These are phyloP conservation scores for Drosophila rufa DNA, from an alignment of 1,140 invertebrate genomes.

Conservation along the genomic window DNA sequence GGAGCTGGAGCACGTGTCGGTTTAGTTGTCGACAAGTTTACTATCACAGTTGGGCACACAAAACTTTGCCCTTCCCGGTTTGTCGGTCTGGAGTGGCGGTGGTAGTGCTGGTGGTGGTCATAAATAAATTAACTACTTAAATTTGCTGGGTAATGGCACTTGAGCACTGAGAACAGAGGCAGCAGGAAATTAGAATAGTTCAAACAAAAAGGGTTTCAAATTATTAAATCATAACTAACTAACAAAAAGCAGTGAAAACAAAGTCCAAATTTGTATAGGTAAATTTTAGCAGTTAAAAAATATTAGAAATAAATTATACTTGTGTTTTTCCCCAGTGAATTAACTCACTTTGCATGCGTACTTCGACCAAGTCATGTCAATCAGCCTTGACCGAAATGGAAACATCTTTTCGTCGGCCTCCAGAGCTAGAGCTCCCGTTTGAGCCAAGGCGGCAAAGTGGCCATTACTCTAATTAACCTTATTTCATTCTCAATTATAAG, in stretches of 20 bases:
- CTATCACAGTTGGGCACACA: constrained; percentile 53
- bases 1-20: constrained; percentile 42
- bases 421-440: not conserved
- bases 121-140: constrained; percentile 67
- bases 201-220: not conserved
- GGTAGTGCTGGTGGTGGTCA: constrained; percentile 9
- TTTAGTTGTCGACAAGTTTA: constrained; percentile 56
- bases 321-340: not conserved
- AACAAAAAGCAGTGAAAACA: too few relatives aligned
- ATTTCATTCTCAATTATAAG: constrained; percentile 84
- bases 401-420: constrained; percentile 37
- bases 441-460: constrained; percentile 58
- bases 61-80: constrained; percentile 41
- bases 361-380: constrained; percentile 25
- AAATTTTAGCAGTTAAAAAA: too few relatives aligned
- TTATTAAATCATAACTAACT: too few relatives aligned
- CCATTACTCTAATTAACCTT: constrained; percentile 84
- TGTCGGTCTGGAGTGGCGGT: constrained; percentile 9
- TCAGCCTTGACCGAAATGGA: constrained; percentile 72
- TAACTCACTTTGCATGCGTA: constrained; percentile 20
- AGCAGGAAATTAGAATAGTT: not conserved
- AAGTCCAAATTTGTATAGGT: too few relatives aligned
- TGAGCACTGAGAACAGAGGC: constrained; percentile 3
- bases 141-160: constrained; percentile 15
- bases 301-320: too few relatives aligned